Percentiles rank a stretch among this genome's conserved stretches.
These are phyloP conservation scores for Empidonax alnorum DNA, from an alignment of 2,113 vertebrate species.

Conservation along the genomic window DNA sequence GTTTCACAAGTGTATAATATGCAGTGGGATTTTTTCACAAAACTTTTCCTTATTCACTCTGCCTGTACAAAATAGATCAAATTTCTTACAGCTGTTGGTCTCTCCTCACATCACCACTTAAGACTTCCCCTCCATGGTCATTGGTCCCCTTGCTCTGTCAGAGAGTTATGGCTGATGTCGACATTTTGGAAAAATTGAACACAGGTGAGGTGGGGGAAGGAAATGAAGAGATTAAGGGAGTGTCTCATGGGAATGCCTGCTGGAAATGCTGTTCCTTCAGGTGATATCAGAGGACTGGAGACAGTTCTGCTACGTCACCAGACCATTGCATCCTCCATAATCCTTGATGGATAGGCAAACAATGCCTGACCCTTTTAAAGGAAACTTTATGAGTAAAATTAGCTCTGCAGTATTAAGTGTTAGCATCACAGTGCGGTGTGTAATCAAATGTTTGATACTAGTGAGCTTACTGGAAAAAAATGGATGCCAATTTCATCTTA, in stretches of 20 bases:
- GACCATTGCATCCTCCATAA: not conserved
- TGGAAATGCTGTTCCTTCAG: not conserved
- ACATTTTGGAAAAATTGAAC: not conserved
- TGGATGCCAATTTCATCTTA: not conserved
- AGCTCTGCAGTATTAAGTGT: not conserved
- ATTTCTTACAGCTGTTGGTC: not conserved
- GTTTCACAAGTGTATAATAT: not conserved
- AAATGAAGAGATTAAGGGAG: not conserved
- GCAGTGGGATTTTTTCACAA: not conserved
- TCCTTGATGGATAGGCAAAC: not conserved
- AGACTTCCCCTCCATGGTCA: not conserved
- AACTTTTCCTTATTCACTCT: not conserved
- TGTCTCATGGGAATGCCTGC: not conserved
- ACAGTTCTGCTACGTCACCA: fast-evolving
- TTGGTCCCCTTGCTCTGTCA: not conserved
- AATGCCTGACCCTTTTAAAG: not conserved
- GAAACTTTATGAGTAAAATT: not conserved
- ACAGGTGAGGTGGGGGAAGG: not conserved
- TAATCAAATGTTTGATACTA: not conserved
- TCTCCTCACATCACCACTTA: not conserved
- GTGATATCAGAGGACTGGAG: not conserved
- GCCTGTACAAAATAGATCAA: not conserved
- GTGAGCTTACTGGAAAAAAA: not conserved
- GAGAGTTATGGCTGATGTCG: not conserved
- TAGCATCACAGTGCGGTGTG: not conserved